Percentiles rank a stretch among this genome's conserved stretches.
Conservation (phyloP, 2,888 invertebrate species). For the Neuroscelio doddi region DNA sequence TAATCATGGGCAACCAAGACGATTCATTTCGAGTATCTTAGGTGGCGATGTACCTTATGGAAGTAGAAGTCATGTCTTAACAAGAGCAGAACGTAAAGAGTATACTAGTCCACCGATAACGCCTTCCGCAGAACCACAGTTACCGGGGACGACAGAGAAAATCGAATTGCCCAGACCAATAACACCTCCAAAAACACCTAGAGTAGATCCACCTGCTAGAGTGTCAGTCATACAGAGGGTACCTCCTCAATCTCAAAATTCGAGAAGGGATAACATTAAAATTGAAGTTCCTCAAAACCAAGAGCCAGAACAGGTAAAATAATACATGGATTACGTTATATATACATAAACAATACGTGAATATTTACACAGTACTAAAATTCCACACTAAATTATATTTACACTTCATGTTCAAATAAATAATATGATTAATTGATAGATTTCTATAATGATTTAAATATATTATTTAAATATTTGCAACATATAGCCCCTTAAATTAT, state of each 20-base stretch:
- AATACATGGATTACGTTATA: no score
- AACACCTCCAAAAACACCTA: conserved; percentile 78
- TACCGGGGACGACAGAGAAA: conserved; percentile 74
- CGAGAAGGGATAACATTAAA: conserved; percentile 65
- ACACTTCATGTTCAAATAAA: no score
- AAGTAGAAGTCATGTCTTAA: conserved; percentile 85
- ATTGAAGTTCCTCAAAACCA: conserved; percentile 66
- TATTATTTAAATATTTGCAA: no score
- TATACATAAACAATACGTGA: no score
- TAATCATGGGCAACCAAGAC: conserved; percentile 73
- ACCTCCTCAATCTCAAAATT: conserved; percentile 72
- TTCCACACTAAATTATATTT: no score
- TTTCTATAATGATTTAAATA: no score
- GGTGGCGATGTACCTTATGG: conserved; percentile 88
- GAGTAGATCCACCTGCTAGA: conserved; percentile 77
- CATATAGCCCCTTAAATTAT: no score
- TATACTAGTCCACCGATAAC: conserved; percentile 75
- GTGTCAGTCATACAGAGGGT: conserved; percentile 90
- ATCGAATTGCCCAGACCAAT: conserved; percentile 70
- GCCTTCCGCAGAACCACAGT: conserved; percentile 74
- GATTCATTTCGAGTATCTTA: conserved; percentile 86
- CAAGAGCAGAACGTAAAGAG: conserved; percentile 86
- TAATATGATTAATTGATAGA: no score
- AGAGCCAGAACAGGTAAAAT: conserved; percentile 69
- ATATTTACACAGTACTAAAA: no score